Evolutionary conservation across 1,140 invertebrate genomes (phyloP).

Genomic region (Hyposmocoma kahamanoa): DNA sequence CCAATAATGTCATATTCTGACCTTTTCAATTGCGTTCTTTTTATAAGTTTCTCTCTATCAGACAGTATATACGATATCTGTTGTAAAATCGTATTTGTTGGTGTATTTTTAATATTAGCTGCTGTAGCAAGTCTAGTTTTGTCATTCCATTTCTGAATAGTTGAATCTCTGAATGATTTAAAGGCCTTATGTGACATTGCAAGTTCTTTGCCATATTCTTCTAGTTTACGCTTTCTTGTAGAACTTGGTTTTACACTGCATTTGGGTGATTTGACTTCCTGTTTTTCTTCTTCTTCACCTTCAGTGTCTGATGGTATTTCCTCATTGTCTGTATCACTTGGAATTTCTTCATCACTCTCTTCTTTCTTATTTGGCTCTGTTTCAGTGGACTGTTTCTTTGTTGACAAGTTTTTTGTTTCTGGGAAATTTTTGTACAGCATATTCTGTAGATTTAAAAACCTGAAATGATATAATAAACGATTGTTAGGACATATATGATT

Average conservation of each 20-base stretch:
- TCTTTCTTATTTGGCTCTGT: slow-evolving; percentile 37
- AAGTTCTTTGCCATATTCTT: slow-evolving; percentile 79
- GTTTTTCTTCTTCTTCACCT: slow-evolving; percentile 35
- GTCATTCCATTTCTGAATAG: slow-evolving; percentile 94
- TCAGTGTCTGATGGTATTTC: slow-evolving; percentile 61
- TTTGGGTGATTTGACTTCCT: slow-evolving; percentile 12
- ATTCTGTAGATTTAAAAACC: slow-evolving; percentile 69
- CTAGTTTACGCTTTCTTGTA: slow-evolving; percentile 76
- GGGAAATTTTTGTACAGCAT: slow-evolving; percentile 77
- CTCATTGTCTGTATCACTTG: slow-evolving; percentile 73
- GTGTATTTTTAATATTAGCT: slow-evolving; percentile 76
- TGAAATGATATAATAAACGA: slow-evolving; percentile 32
- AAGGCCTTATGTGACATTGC: slow-evolving; percentile 78
- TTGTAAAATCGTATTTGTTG: slow-evolving; percentile 84
- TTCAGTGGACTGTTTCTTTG: slow-evolving; percentile 15
- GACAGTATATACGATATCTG: slow-evolving; percentile 90
- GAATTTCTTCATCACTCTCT: slow-evolving; percentile 75
- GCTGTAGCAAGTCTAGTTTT: slow-evolving; percentile 84
- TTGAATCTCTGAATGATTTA: slow-evolving; percentile 81
- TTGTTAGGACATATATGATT: slow-evolving; percentile 1
- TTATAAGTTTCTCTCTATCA: slow-evolving; percentile 85
- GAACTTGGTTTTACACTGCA: slow-evolving; percentile 14
- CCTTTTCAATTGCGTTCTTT: slow-evolving; percentile 87
- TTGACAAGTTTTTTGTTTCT: slow-evolving; percentile 75
- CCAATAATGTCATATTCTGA: slow-evolving; percentile 84